Conservation (phyloP, 2,888 invertebrate species). For the Chrysolina oricalcia region DNA sequence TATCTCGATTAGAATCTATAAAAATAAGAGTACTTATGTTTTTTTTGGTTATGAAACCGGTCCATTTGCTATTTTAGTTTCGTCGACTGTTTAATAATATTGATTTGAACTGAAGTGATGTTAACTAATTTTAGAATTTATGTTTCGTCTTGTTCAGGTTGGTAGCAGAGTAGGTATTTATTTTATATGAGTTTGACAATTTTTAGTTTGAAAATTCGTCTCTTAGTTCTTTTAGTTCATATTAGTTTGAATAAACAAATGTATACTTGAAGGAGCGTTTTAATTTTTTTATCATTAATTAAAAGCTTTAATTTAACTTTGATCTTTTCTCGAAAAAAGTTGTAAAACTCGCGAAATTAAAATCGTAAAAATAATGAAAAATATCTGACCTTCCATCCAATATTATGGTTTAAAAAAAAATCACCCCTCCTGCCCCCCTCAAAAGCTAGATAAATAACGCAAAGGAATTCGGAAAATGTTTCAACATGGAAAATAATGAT, state of each 20-base stretch:
- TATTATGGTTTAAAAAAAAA: too few relatives aligned
- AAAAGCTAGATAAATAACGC: too few relatives aligned
- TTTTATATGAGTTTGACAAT: conserved; percentile 26
- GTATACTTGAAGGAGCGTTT: background rate
- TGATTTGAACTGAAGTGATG: conserved; percentile 32
- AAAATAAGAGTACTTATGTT: conserved; percentile 12
- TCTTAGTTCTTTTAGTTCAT: background rate
- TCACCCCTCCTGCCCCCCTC: too few relatives aligned
- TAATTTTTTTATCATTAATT: background rate
- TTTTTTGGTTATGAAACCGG: conserved; percentile 22
- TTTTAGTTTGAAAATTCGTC: background rate
- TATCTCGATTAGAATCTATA: background rate
- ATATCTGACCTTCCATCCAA: too few relatives aligned
- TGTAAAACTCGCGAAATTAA: too few relatives aligned
- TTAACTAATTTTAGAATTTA: conserved; percentile 46
- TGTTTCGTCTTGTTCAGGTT: conserved; percentile 27
- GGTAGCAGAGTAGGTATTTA: conserved; percentile 19
- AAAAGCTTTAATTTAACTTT: too few relatives aligned
- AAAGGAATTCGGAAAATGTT: too few relatives aligned
- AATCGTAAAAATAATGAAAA: too few relatives aligned
- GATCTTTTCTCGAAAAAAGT: too few relatives aligned
- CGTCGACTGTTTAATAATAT: conserved; percentile 26
- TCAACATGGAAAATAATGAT: too few relatives aligned
- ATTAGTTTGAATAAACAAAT: background rate
- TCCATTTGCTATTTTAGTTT: conserved; percentile 24